phyloP scores from a whole-genome alignment of 2,797 vertebrate species.

The Lerista edwardsae region DNA sequence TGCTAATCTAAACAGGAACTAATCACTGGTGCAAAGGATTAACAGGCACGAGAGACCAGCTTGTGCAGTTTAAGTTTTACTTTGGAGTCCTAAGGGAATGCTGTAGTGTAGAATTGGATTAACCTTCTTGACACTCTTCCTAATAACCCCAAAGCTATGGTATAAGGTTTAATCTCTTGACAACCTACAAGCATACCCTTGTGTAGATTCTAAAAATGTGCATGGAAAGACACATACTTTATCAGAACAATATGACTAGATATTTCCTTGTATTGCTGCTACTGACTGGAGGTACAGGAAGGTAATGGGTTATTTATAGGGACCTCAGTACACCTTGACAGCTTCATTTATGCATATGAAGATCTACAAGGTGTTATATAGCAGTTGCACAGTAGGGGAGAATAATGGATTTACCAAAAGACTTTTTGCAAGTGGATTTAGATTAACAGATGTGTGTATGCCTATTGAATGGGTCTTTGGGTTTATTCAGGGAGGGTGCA shows the following conservation, averaged over 20 bases:
- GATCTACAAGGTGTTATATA: background rate
- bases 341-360: background rate
- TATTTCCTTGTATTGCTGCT: background rate
- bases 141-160: conserved; percentile 66
- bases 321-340: background rate
- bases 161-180: conserved; percentile 58
- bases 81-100: conserved; percentile 68
- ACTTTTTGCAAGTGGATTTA: background rate
- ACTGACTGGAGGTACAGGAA: conserved; percentile 19
- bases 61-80: conserved; percentile 73
- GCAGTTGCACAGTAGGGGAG: background rate
- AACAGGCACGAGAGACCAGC: conserved; percentile 72
- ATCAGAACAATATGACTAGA: conserved; percentile 21
- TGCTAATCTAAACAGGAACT: conserved; percentile 75
- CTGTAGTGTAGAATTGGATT: conserved; percentile 71
- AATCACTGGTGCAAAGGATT: conserved; percentile 73
- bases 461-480: conserved; percentile 4
- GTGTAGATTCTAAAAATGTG: conserved; percentile 31
- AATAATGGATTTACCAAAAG: conserved; percentile 3
- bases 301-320: background rate
- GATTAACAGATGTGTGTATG: background rate
- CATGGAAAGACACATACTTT: conserved; percentile 21
- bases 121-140: conserved; percentile 72
- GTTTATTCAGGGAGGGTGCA: background rate
- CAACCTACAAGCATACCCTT: conserved; percentile 34